A percentile compares a stretch with the other conserved stretches of the same genome.
Evolutionary conservation across 2,797 vertebrate genomes (phyloP).

Genomic region (Selene dorsalis): DNA sequence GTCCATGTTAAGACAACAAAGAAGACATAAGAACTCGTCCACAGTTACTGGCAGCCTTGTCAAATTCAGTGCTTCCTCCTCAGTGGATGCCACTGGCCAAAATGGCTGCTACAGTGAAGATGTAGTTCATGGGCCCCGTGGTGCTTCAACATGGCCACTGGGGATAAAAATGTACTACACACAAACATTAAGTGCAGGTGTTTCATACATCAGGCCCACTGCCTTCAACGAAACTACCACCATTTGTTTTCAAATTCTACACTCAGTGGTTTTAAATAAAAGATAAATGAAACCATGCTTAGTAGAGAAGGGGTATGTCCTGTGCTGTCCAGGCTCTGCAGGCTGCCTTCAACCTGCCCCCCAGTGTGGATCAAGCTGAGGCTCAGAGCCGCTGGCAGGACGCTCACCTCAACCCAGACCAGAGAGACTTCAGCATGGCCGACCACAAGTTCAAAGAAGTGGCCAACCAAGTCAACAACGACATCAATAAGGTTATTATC

Average conservation of each 20-base stretch:
- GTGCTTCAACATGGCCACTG: constrained; percentile 30
- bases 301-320: background rate
- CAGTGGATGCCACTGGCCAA: constrained; percentile 66
- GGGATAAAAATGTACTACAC: constrained; percentile 61
- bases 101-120: constrained; percentile 66
- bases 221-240: background rate
- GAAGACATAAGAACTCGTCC: background rate
- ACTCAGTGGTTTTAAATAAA: background rate
- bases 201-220: background rate
- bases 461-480: constrained; percentile 94
- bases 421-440: constrained; percentile 94
- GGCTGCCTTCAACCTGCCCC: constrained; percentile 89
- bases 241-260: background rate
- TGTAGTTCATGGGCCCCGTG: constrained; percentile 64
- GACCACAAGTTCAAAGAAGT: constrained; percentile 98
- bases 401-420: constrained; percentile 94
- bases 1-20: background rate
- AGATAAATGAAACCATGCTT: no score
- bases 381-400: constrained; percentile 92
- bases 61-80: constrained; percentile 73
- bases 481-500: constrained; percentile 90
- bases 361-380: constrained; percentile 80
- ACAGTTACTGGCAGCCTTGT: constrained; percentile 43
- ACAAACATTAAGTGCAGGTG: constrained; percentile 20
- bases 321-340: constrained; percentile 85